These are phyloP conservation scores for Eidolon dupreanum DNA, from an alignment of 2,797 vertebrate species.

Conservation along the genomic window DNA sequence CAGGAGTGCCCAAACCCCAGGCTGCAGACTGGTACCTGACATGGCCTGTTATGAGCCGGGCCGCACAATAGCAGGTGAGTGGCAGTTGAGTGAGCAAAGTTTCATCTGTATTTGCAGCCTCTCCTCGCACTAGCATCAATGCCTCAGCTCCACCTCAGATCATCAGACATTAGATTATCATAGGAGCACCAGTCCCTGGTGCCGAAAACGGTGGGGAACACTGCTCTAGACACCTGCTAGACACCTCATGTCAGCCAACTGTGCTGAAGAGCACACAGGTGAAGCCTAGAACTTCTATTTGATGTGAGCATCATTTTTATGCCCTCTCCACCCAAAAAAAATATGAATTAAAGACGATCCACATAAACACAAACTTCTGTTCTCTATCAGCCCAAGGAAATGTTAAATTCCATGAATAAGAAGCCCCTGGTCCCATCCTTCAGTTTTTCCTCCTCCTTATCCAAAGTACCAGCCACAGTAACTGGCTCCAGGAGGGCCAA, in stretches of 20 bases:
- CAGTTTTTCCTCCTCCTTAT: background rate
- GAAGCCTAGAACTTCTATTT: background rate
- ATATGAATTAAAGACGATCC: background rate
- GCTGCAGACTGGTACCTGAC: too few relatives aligned
- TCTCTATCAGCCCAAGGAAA: background rate
- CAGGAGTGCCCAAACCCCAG: too few relatives aligned
- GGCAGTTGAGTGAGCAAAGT: too few relatives aligned
- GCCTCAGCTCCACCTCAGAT: too few relatives aligned
- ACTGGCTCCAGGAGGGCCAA: background rate
- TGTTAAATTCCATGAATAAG: background rate
- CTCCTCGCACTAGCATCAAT: too few relatives aligned
- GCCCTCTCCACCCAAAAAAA: background rate
- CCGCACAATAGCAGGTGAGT: too few relatives aligned
- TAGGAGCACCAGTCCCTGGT: too few relatives aligned
- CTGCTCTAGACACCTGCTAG: background rate
- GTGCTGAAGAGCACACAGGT: background rate
- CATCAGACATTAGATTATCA: too few relatives aligned
- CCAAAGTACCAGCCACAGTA: background rate
- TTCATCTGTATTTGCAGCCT: too few relatives aligned
- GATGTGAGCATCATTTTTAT: background rate
- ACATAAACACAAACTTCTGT: background rate
- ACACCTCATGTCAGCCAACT: accelerated
- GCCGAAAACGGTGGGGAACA: too few relatives aligned
- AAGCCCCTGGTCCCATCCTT: background rate
- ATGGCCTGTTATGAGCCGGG: too few relatives aligned